Evolutionary conservation across 1,140 invertebrate species (phyloP).

Genomic region (Aphelinus atriplicis): DNA sequence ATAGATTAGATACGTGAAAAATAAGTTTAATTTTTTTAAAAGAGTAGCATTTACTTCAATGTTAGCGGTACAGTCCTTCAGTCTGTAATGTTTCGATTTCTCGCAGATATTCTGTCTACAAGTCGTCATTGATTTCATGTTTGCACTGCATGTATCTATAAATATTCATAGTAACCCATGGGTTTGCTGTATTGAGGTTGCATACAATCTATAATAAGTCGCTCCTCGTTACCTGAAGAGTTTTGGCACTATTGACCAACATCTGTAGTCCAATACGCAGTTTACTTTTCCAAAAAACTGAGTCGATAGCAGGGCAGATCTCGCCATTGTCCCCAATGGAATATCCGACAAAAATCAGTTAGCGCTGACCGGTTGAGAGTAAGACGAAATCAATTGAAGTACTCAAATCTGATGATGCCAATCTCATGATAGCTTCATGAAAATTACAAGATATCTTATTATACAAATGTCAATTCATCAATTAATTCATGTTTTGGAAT

Average conservation of each 20-base stretch:
- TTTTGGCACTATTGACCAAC: not conserved
- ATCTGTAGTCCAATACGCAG: not conserved
- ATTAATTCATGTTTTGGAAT: not conserved
- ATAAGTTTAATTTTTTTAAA: too few relatives aligned
- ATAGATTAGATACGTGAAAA: too few relatives aligned
- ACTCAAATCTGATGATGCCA: conserved; percentile 72
- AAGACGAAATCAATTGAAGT: conserved; percentile 72
- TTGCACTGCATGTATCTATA: too few relatives aligned
- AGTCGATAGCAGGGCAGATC: conserved; percentile 69
- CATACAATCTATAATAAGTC: too few relatives aligned
- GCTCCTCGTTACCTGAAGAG: not conserved
- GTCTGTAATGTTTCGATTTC: too few relatives aligned
- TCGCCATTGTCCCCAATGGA: conserved; percentile 72
- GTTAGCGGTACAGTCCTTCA: too few relatives aligned
- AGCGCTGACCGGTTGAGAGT: conserved; percentile 62
- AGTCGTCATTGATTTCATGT: too few relatives aligned
- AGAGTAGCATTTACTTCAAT: too few relatives aligned
- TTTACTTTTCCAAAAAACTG: conserved; percentile 52
- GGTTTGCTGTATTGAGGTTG: too few relatives aligned
- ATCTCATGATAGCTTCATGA: conserved; percentile 69
- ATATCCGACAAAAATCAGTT: conserved; percentile 75
- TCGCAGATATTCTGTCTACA: too few relatives aligned
- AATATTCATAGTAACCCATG: too few relatives aligned
- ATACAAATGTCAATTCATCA: not conserved
- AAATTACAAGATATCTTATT: conserved; percentile 17